phyloP scores from a whole-genome alignment of 1,140 invertebrate genomes.

The Pseudomyrmex pallidus region DNA sequence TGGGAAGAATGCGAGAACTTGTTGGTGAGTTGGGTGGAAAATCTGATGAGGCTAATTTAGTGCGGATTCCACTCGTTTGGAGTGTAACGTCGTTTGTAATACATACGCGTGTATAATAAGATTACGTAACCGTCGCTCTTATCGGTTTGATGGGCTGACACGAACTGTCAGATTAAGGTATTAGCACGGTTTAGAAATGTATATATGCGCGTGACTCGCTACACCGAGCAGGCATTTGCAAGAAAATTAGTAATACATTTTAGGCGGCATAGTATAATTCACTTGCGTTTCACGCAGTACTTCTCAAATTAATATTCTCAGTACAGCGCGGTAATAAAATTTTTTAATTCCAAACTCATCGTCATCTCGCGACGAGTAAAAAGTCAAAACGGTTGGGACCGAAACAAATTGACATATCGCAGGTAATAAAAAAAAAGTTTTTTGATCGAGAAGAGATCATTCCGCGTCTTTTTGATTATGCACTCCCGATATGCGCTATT shows the following conservation, averaged over 20 bases:
- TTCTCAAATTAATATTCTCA: background rate
- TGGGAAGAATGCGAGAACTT: no score
- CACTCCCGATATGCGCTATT: background rate
- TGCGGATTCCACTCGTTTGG: background rate
- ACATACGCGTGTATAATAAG: conserved; percentile 20
- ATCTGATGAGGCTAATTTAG: conserved; percentile 7
- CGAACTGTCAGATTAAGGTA: conserved; percentile 21
- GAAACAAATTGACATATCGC: background rate
- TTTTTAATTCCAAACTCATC: conserved; percentile 9
- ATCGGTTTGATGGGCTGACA: conserved; percentile 8
- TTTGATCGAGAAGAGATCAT: background rate
- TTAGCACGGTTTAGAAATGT: conserved; percentile 9
- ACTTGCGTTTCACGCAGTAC: no score
- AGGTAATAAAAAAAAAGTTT: background rate
- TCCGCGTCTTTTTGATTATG: background rate
- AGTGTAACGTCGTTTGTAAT: conserved; percentile 5
- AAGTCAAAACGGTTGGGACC: no score
- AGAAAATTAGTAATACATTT: background rate
- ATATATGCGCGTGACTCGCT: background rate
- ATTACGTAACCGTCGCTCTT: conserved; percentile 25
- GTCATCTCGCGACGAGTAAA: background rate
- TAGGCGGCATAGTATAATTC: no score
- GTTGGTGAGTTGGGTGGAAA: background rate
- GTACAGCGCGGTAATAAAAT: background rate
- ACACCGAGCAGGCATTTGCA: background rate